Conservation (phyloP, 2,888 invertebrate genomes). For the Mechanitis mazaeus region DNA sequence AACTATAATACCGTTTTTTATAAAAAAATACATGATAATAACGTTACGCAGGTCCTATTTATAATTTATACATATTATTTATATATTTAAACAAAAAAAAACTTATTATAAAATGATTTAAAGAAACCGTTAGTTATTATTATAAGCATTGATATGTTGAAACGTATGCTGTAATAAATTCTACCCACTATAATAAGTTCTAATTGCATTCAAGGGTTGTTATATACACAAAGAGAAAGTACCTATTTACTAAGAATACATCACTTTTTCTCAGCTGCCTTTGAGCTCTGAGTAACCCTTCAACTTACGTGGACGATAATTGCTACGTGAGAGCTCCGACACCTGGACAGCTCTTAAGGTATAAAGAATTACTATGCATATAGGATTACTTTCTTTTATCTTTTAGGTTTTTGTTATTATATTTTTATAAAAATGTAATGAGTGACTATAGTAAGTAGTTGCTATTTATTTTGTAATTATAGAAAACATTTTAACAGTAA, state of each 20-base stretch:
- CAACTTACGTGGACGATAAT: constrained; percentile 61
- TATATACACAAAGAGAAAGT: not conserved
- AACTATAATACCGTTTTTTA: not conserved
- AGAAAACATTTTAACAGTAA: too few relatives aligned
- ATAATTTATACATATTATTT: not conserved
- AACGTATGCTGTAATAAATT: too few relatives aligned
- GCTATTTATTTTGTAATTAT: too few relatives aligned
- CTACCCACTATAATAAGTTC: too few relatives aligned
- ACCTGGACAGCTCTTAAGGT: constrained; percentile 50
- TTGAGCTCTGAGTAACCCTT: constrained; percentile 64
- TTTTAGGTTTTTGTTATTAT: too few relatives aligned
- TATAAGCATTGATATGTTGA: too few relatives aligned
- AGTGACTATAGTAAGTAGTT: too few relatives aligned
- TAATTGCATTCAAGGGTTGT: not conserved
- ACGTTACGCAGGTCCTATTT: not conserved
- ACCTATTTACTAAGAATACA: constrained; percentile 27
- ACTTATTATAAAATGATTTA: too few relatives aligned
- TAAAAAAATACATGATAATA: not conserved
- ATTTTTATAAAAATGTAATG: too few relatives aligned
- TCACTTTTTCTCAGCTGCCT: constrained; percentile 39
- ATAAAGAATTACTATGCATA: constrained; percentile 2
- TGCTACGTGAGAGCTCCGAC: constrained; percentile 65
- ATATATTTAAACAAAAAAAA: too few relatives aligned
- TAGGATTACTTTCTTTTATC: too few relatives aligned
- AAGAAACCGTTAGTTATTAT: too few relatives aligned